phyloP scores from a whole-genome alignment of 2,113 vertebrate genomes.

The Pimephales promelas region DNA sequence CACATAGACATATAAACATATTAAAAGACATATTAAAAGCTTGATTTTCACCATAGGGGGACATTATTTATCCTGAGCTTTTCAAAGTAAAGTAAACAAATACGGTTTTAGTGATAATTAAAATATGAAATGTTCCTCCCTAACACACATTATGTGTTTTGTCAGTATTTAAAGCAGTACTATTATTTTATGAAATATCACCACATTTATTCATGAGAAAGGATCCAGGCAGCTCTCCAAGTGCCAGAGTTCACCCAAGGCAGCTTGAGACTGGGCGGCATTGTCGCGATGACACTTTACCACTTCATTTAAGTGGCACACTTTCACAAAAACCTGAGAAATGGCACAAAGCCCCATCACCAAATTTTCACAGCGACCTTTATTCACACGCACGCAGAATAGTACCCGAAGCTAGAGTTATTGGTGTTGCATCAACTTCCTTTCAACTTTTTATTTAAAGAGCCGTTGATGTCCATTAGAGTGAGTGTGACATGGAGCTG shows the following conservation, averaged over 20 bases:
- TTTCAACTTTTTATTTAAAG: not conserved
- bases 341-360: slow-evolving; percentile 5
- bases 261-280: slow-evolving; percentile 24
- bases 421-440: not conserved
- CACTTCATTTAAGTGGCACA: slow-evolving; percentile 38
- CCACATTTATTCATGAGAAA: not conserved
- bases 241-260: slow-evolving; percentile 6
- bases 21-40: no score
- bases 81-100: no score
- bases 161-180: not conserved
- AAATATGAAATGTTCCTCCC: no score
- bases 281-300: not conserved
- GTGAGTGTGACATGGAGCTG: not conserved
- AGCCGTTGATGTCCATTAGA: not conserved
- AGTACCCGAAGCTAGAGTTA: not conserved
- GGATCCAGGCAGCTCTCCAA: slow-evolving; percentile 1
- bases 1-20: no score
- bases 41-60: no score
- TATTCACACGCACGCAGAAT: not conserved
- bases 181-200: not conserved
- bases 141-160: no score
- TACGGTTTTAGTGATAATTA: no score
- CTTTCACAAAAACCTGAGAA: slow-evolving; percentile 31
- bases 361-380: not conserved
- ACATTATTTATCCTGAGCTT: no score